Evolutionary conservation across 2,113 vertebrate species (phyloP).

Genomic region (Uropsilus gracilis): DNA sequence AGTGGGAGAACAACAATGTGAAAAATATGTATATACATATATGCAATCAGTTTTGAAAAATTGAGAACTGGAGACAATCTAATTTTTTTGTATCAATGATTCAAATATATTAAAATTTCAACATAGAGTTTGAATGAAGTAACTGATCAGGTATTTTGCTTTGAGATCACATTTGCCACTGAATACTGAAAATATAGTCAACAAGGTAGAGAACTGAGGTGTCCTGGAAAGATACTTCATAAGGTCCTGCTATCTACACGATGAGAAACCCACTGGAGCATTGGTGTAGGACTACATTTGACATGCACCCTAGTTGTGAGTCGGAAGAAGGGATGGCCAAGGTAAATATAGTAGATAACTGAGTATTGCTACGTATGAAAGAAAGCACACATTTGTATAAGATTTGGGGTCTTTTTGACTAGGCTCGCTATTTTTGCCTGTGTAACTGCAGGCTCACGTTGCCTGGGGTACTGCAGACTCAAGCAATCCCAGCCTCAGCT

Average conservation of each 20-base stretch:
- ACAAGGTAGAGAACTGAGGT: background rate
- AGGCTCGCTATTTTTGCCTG: too few relatives aligned
- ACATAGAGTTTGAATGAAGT: background rate
- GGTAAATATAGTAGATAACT: background rate
- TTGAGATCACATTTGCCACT: background rate
- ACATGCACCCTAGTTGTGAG: background rate
- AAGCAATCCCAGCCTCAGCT: too few relatives aligned
- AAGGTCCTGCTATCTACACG: background rate
- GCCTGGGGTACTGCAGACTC: too few relatives aligned
- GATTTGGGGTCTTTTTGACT: accelerated
- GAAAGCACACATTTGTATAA: background rate
- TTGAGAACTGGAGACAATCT: too few relatives aligned
- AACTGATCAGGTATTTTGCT: background rate
- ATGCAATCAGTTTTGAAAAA: too few relatives aligned
- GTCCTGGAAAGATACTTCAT: too few relatives aligned
- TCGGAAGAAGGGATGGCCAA: background rate
- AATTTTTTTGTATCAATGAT: too few relatives aligned
- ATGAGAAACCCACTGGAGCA: background rate
- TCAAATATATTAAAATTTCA: too few relatives aligned
- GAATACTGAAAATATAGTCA: background rate
- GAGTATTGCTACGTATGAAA: background rate
- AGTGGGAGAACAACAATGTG: too few relatives aligned
- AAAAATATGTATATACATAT: too few relatives aligned
- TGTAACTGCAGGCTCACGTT: too few relatives aligned
- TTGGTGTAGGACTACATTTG: too few relatives aligned